A percentile compares a stretch with the other conserved stretches of the same genome.
phyloP scores from a whole-genome alignment of 2,888 invertebrate species.

The Megamerina dolium region DNA sequence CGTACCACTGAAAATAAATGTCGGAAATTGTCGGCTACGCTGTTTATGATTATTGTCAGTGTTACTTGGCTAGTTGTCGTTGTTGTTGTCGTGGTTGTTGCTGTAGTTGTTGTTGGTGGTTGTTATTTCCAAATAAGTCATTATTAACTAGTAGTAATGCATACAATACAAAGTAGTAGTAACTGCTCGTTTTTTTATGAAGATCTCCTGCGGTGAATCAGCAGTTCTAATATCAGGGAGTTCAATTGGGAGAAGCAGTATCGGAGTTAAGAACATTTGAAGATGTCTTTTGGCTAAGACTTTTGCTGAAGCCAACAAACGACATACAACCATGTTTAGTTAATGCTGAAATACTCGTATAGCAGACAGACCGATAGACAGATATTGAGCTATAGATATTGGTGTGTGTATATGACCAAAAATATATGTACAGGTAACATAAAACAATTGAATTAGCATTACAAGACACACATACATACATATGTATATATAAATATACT shows the following conservation, averaged over 20 bases:
- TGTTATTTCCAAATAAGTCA: conserved; percentile 8
- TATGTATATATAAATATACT: too few relatives aligned
- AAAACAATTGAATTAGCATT: conserved; percentile 10
- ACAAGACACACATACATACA: background rate
- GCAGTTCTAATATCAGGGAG: conserved; percentile 2
- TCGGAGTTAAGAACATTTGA: background rate
- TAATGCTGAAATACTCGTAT: too few relatives aligned
- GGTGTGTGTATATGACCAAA: too few relatives aligned
- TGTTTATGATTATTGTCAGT: too few relatives aligned
- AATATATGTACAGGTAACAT: background rate
- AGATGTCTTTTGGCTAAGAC: background rate
- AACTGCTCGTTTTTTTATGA: too few relatives aligned
- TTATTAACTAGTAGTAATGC: conserved; percentile 7
- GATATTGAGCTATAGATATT: too few relatives aligned
- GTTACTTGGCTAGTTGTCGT: too few relatives aligned
- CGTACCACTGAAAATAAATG: conserved; percentile 3
- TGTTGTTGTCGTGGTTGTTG: background rate
- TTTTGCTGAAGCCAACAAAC: too few relatives aligned
- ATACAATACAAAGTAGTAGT: too few relatives aligned
- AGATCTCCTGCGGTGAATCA: conserved; percentile 10
- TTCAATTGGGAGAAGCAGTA: background rate
- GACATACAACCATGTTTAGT: too few relatives aligned
- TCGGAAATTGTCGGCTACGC: too few relatives aligned
- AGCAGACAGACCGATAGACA: too few relatives aligned
- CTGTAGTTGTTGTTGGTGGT: background rate